phyloP scores from a whole-genome alignment of 2,113 vertebrate genomes.

The Atherinomorus stipes region DNA sequence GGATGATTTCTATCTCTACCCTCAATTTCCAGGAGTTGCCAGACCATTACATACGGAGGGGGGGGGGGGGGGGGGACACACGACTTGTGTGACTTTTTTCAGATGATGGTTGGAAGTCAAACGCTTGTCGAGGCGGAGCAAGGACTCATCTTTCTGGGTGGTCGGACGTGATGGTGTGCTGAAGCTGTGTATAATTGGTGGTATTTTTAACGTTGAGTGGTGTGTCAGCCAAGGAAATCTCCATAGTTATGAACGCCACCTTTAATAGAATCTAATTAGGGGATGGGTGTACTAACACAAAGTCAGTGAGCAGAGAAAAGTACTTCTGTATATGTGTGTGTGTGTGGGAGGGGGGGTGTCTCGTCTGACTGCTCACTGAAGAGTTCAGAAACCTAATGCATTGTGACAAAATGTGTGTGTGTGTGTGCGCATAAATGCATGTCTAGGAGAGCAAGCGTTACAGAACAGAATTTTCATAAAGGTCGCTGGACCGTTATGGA shows the following conservation, averaged over 20 bases:
- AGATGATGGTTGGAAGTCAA: constrained; percentile 30
- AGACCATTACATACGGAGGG: constrained; percentile 65
- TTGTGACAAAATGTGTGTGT: constrained; percentile 52
- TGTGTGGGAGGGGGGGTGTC: constrained; percentile 7
- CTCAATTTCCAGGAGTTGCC: constrained; percentile 67
- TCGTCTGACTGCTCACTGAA: constrained; percentile 59
- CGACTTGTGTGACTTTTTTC: constrained; percentile 36
- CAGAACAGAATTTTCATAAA: constrained; percentile 21
- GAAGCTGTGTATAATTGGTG: constrained; percentile 72
- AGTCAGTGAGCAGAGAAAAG: constrained; percentile 65
- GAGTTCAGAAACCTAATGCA: constrained; percentile 58
- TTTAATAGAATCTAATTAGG: constrained; percentile 82
- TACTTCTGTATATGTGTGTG: constrained; percentile 18
- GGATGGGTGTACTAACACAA: constrained; percentile 64
- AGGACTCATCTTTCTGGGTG: constrained; percentile 62
- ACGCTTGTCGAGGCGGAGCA: constrained; percentile 51
- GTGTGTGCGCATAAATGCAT: constrained; percentile 10
- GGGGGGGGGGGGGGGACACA: constrained; percentile 25
- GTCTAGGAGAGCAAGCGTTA: constrained; percentile 12
- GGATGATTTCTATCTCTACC: constrained; percentile 64
- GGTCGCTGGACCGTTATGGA: neutral
- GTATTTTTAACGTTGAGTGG: constrained; percentile 70
- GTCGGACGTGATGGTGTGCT: constrained; percentile 57
- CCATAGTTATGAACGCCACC: constrained; percentile 70
- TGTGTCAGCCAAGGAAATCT: constrained; percentile 64